phyloP scores from a whole-genome alignment of 2,113 vertebrate species.

The Pitta sordida region DNA sequence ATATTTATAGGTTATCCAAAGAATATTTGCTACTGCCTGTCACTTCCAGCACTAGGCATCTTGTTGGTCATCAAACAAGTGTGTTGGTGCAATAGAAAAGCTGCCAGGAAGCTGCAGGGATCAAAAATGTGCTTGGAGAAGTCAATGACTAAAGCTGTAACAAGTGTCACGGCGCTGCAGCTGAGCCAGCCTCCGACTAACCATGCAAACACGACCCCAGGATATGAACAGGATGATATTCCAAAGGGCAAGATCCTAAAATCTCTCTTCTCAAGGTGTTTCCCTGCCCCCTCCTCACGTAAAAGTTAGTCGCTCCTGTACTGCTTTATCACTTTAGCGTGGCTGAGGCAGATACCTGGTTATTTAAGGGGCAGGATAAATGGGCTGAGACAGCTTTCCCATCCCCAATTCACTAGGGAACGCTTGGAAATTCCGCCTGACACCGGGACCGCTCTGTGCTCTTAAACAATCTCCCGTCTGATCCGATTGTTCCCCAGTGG shows the following conservation, averaged over 20 bases:
- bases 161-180: background rate
- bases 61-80: background rate
- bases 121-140: background rate
- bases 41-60: background rate
- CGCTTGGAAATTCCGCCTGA: slow-evolving; percentile 82
- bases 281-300: slow-evolving; percentile 24
- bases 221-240: background rate
- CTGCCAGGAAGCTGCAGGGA: background rate
- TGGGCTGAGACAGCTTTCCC: slow-evolving; percentile 76
- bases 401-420: slow-evolving; percentile 80
- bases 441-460: slow-evolving; percentile 75
- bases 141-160: background rate
- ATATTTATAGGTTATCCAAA: background rate
- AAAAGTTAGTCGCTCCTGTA: slow-evolving; percentile 58
- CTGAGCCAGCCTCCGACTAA: background rate
- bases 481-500: slow-evolving; percentile 88
- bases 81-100: background rate
- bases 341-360: slow-evolving; percentile 76
- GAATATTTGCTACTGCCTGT: background rate
- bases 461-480: slow-evolving; percentile 84
- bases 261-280: background rate
- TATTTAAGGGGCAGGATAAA: slow-evolving; percentile 80
- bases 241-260: background rate
- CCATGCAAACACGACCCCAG: background rate
- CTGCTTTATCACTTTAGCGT: slow-evolving; percentile 68